Percentiles rank a stretch among this genome's conserved stretches.
Evolutionary conservation across 2,888 invertebrate genomes (phyloP).

Genomic region (Spodoptera littoralis): DNA sequence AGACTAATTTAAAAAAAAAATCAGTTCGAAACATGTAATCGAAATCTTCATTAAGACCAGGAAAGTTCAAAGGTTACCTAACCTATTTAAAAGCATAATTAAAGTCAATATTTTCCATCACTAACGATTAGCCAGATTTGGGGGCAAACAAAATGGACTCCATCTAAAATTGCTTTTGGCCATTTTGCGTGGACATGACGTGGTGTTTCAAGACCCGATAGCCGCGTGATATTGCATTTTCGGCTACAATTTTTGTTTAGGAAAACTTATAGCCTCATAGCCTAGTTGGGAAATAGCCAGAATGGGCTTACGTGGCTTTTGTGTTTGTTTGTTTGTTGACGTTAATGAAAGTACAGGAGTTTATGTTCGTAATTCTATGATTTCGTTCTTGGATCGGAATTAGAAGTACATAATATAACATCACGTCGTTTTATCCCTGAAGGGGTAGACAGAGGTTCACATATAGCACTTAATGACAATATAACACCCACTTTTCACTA

Average conservation of each 20-base stretch:
- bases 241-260: conserved; percentile 8
- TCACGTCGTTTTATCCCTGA: no score
- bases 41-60: background rate
- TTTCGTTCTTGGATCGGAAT: no score
- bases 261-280: background rate
- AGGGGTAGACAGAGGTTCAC: no score
- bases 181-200: conserved; percentile 16
- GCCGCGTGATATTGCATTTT: conserved; percentile 27
- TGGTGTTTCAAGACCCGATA: conserved; percentile 11
- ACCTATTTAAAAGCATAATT: conserved; percentile 31
- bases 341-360: no score
- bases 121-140: conserved; percentile 33
- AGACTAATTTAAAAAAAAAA: no score
- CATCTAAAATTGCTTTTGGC: conserved; percentile 39
- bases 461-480: no score
- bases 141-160: conserved; percentile 30
- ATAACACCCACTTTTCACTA: no score
- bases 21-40: no score
- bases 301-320: no score
- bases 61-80: conserved; percentile 18
- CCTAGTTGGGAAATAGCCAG: background rate
- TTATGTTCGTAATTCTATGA: no score
- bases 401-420: no score
- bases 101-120: conserved; percentile 42
- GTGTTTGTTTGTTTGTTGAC: no score